Evolutionary conservation across 2,888 invertebrate species (phyloP), one percentile per base, ranked within the genome.

Genomic region (Hypselothyrea guttata): DNA sequence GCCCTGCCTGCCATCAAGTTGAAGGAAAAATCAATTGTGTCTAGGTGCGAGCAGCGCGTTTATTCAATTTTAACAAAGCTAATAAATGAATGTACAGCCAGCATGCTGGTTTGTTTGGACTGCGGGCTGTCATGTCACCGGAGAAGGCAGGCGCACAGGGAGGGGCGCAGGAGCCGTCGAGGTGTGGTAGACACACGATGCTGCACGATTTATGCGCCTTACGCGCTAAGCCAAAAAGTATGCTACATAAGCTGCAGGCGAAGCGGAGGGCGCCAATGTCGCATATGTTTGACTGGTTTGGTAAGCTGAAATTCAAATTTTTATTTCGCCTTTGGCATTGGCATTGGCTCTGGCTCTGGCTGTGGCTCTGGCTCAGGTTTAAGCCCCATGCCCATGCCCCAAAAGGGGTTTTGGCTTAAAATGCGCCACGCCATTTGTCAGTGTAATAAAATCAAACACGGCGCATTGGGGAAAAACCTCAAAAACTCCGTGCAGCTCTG

Each of bases 381-480:
- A n/a, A n/a, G 1, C 11, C 4, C 2, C 9, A 5, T 3, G 13
- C 12, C 5, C 7, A n/a, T n/a, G n/a, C 35, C 11, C 41, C 18
- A 51, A 49, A 71, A 64, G 65, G 84, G 73, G 59, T 22, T 22
- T 76, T 69, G 78, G 85, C 85, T 82, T 82, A 77, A 82, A 78
- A 74, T 77, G 71, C 71, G 75, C 86, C 75, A 74, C 78, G 66
- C 86, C 81, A 82, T 82, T 82, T 82, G 86, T 82, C 81, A 83
- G 86, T 83, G 82, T 83, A 86, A 83, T 83, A 83, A 83, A 83
- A 83, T 83, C 82, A 83, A 86, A 85, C 86, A 83, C 62, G 85
- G 53, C 69, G 71, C 71, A 65, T 47, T 49, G 53, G n/a, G n/a
- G 31, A 52, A 44, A 74, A 86, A 77, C 78, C 86, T 77, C 77